phyloP scores from a whole-genome alignment of 2,113 vertebrate genomes.

The Pygoscelis adeliae region DNA sequence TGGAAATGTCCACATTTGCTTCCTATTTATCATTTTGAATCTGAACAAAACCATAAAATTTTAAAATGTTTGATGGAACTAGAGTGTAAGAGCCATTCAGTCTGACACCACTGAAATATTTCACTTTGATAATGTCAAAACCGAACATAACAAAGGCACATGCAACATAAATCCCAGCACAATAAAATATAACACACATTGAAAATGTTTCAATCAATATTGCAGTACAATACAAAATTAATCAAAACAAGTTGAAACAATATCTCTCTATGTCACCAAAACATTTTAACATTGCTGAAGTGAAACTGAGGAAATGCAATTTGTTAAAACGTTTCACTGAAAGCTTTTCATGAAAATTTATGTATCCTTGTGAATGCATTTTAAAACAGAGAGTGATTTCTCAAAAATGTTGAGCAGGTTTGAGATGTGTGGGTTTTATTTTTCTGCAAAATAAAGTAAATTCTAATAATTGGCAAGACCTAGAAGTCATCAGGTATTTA shows the following conservation, averaged over 20 bases:
- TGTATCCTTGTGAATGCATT: neutral
- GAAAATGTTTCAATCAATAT: constrained; percentile 19
- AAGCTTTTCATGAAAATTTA: neutral
- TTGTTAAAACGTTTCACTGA: neutral
- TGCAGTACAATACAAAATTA: neutral
- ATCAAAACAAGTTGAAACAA: neutral
- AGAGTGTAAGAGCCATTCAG: neutral
- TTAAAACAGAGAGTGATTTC: neutral
- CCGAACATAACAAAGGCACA: neutral
- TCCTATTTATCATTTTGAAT: constrained; percentile 1
- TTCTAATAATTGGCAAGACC: neutral
- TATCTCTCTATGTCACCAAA: neutral
- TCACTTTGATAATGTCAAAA: constrained; percentile 15
- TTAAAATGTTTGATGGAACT: neutral
- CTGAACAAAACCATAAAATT: neutral
- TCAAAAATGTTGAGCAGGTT: neutral
- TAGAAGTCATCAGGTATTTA: neutral
- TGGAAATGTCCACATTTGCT: neutral
- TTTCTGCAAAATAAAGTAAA: neutral
- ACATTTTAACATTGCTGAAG: neutral
- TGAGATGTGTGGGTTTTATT: neutral
- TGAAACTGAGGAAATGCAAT: constrained; percentile 1
- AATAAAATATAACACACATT: neutral
- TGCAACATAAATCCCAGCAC: neutral
- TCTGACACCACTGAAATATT: neutral